Evolutionary conservation across 2,888 invertebrate genomes (phyloP), one percentile per base, ranked within the genome.

Genomic region (Incurvaria masculella): DNA sequence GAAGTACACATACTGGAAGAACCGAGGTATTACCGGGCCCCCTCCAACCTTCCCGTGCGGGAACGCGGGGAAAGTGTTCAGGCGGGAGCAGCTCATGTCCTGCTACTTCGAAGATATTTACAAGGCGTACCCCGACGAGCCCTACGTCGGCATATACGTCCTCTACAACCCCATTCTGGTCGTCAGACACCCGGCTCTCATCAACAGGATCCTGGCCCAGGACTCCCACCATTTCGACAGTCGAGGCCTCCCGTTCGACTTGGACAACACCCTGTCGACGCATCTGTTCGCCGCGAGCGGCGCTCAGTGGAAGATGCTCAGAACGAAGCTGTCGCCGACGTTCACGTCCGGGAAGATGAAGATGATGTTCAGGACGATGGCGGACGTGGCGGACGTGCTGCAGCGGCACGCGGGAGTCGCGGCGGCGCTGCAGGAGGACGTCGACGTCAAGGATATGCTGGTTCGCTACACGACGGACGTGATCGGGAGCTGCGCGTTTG

Each of bases 181-280:
- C 5, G 62, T 82, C 1, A 60, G 81, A 17, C 81, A 82, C 61
- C 75, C 79, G 2, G 66, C 72, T 4, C 54, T 82, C 42, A 70
- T 78, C 1, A 75, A 74, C 44, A 63, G 71, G 48, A 68, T 83
- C 19, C 57, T 82, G 53, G 65, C 68, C 46, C 68, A 65, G 49
- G 81, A 82, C 56, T 83, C 83, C 53, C 60, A 57, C 2, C 68
- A 78, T 57, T 83, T 84, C 53, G 70, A 74, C 49, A 82, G 83
- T 64, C 73, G 81, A 17, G 81, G 81, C 2, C 57, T 80, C 21
- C 18, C 17, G 5, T 33, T 33, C 33, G 33, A 33, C 33, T 8
- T 14, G 33, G 33, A 33, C 14, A 6, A 78, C 49, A 78, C 76
- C 2, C 57, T 78, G 44, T 64, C 76, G 16, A 65, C 75, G 6